phyloP scores from a whole-genome alignment of 2,797 vertebrate genomes.

The Anguilla marmorata region DNA sequence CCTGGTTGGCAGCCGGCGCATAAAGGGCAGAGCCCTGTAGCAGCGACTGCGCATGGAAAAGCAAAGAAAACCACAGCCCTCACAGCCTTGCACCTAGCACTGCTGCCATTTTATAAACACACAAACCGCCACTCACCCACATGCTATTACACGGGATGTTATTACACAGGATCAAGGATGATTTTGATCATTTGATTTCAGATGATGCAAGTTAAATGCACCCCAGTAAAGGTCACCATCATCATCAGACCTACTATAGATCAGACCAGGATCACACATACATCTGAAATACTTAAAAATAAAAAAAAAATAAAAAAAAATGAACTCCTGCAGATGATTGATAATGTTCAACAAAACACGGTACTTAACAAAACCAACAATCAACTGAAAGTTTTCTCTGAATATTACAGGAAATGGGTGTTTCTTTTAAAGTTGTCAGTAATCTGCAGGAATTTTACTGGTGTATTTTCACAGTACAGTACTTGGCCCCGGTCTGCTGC shows the following conservation, averaged over 20 bases:
- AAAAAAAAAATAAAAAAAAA: not conserved
- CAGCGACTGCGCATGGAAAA: not conserved
- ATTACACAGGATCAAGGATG: not conserved
- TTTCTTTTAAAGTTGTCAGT: not conserved
- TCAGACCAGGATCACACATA: not conserved
- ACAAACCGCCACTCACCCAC: not conserved
- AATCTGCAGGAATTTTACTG: not conserved
- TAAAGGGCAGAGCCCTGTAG: not conserved
- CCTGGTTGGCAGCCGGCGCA: not conserved
- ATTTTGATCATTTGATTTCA: conserved; percentile 2
- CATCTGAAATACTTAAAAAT: not conserved
- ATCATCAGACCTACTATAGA: not conserved
- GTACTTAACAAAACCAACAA: not conserved
- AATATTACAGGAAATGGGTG: too few species aligned
- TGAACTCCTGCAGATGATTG: not conserved
- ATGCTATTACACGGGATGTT: not conserved
- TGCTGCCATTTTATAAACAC: not conserved
- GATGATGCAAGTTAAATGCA: not conserved
- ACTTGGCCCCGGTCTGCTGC: not conserved
- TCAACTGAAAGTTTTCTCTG: not conserved
- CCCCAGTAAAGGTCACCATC: not conserved
- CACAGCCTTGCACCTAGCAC: not conserved
- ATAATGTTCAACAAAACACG: not conserved
- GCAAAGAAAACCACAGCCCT: not conserved
- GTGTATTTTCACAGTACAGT: not conserved